phyloP scores from a whole-genome alignment of 2,888 invertebrate species.

The Pyrochroa serraticornis region DNA sequence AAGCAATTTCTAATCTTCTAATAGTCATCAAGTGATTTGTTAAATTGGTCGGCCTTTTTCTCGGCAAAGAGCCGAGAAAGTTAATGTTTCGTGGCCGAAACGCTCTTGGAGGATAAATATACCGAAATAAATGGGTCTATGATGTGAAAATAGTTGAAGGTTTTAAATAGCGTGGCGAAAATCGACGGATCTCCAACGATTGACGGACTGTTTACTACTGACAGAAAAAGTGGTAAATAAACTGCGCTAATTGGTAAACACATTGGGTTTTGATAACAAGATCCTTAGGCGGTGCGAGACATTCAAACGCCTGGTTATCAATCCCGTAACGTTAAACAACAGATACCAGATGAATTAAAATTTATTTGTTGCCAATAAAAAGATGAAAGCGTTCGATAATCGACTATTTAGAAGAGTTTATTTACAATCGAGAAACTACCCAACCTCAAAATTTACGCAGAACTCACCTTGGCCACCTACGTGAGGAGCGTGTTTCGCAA shows the following conservation, averaged over 20 bases:
- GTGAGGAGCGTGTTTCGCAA: too few species aligned
- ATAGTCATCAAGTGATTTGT: conserved; percentile 54
- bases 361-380: conserved; percentile 12
- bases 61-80: conserved; percentile 22
- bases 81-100: conserved; percentile 27
- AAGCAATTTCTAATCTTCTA: conserved; percentile 54
- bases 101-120: conserved; percentile 10
- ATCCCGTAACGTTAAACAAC: neutral
- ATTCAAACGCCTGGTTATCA: neutral
- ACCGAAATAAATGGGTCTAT: conserved; percentile 9
- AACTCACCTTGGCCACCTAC: too few species aligned
- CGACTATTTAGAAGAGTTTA: too few species aligned
- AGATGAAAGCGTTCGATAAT: conserved; percentile 8
- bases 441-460: too few species aligned
- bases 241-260: neutral
- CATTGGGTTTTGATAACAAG: neutral
- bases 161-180: conserved; percentile 8
- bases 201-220: neutral
- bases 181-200: neutral
- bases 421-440: too few species aligned
- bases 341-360: neutral
- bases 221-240: neutral
- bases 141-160: conserved; percentile 8
- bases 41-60: conserved; percentile 44
- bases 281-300: neutral